phyloP scores from a whole-genome alignment of 2,113 vertebrate genomes.

The Cinclus cinclus region DNA sequence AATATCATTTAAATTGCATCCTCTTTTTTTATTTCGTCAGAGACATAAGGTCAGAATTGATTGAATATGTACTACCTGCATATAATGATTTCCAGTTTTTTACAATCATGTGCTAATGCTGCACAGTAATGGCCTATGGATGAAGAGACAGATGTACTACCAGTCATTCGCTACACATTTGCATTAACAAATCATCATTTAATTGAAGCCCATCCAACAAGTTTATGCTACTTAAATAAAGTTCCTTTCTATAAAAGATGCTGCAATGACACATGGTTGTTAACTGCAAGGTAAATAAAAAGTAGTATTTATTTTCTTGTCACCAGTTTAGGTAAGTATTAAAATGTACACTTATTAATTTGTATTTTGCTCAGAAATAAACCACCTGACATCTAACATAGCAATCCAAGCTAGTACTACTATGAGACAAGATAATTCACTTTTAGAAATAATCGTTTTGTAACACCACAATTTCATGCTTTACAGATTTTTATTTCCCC shows the following conservation, averaged over 20 bases:
- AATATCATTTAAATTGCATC: conserved; percentile 70
- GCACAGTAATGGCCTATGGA: conserved; percentile 81
- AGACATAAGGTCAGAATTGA: conserved; percentile 83
- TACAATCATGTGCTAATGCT: conserved; percentile 78
- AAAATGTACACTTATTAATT: conserved; percentile 72
- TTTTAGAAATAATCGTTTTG: conserved; percentile 67
- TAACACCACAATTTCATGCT: conserved; percentile 65
- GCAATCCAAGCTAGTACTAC: conserved; percentile 56
- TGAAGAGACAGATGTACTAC: conserved; percentile 83
- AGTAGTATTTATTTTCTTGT: conserved; percentile 65
- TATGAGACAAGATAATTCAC: conserved; percentile 51
- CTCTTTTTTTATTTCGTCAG: conserved; percentile 70
- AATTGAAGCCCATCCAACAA: conserved; percentile 85
- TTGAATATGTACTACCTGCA: conserved; percentile 79
- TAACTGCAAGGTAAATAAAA: conserved; percentile 68
- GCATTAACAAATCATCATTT: conserved; percentile 87
- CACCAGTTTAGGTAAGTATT: conserved; percentile 57
- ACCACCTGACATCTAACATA: conserved; percentile 62
- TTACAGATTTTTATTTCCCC: conserved; percentile 58
- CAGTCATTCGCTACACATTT: conserved; percentile 81
- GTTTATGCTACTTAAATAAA: conserved; percentile 87
- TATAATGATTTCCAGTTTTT: conserved; percentile 78
- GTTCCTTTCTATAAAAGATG: conserved; percentile 82
- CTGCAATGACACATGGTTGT: conserved; percentile 69
- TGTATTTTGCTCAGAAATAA: conserved; percentile 72